Conservation (phyloP, 2,113 vertebrate species). For the Monopterus albus region DNA sequence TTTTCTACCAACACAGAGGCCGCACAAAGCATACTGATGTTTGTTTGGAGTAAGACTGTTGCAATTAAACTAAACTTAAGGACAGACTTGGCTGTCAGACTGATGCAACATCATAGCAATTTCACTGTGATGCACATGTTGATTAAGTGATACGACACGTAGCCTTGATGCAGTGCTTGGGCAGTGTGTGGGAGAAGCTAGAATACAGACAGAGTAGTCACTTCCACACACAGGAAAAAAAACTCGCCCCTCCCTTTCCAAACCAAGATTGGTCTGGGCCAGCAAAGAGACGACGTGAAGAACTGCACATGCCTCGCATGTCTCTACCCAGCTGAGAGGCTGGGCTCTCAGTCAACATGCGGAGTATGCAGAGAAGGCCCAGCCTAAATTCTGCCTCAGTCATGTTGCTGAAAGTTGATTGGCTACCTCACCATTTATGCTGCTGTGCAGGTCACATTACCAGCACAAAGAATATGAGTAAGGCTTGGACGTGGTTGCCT, state of each 20-base stretch:
- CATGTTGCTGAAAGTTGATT: conserved; percentile 35
- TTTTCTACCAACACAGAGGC: too few relatives aligned
- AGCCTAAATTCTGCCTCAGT: conserved; percentile 20
- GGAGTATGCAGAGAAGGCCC: conserved; percentile 38
- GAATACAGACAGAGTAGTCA: background rate
- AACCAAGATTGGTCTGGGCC: background rate
- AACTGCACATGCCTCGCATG: conserved; percentile 72
- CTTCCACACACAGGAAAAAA: conserved; percentile 9
- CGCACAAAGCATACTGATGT: too few relatives aligned
- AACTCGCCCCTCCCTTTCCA: conserved; percentile 1
- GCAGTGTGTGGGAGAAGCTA: background rate
- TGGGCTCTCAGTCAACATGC: conserved; percentile 23
- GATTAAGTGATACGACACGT: conserved; percentile 1
- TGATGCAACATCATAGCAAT: conserved; percentile 42
- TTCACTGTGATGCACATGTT: background rate
- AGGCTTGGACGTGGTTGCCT: background rate
- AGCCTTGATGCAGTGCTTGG: background rate
- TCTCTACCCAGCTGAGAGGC: background rate
- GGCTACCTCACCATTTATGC: background rate
- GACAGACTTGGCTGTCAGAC: background rate
- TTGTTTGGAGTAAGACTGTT: background rate
- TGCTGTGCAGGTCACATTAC: conserved; percentile 52
- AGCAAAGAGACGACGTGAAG: conserved; percentile 70
- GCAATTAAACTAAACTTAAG: background rate
- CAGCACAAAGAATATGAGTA: background rate